Percentiles rank a stretch among this genome's conserved stretches.
phyloP scores from a whole-genome alignment of 2,888 invertebrate genomes.

The Cosmorhoe ocellata region DNA sequence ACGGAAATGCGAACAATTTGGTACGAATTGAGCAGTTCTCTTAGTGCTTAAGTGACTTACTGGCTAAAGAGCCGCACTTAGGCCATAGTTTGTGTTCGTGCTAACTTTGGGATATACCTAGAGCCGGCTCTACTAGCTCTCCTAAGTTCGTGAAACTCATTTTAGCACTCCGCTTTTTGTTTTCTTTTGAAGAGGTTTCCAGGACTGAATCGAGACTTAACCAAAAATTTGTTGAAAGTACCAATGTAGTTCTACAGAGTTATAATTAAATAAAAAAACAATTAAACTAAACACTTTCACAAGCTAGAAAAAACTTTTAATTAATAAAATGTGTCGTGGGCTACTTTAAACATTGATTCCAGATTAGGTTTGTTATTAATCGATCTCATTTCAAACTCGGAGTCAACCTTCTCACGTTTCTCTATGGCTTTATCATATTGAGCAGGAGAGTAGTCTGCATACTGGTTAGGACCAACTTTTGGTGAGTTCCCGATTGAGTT shows the following conservation, averaged over 20 bases:
- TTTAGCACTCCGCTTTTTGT: not conserved
- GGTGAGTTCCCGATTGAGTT: slow-evolving; percentile 40
- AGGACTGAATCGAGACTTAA: too few species aligned
- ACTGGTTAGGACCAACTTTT: slow-evolving; percentile 51
- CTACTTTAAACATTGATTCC: slow-evolving; percentile 25
- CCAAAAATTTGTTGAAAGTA: too few species aligned
- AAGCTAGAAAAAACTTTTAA: too few species aligned
- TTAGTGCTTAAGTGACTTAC: slow-evolving; percentile 39
- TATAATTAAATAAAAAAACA: too few species aligned
- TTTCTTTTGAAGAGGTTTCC: not conserved
- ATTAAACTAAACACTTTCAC: too few species aligned
- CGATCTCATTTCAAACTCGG: slow-evolving; percentile 37
- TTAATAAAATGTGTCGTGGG: too few species aligned
- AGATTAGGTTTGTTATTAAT: slow-evolving; percentile 20
- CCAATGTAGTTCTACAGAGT: too few species aligned
- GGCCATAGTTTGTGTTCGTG: slow-evolving; percentile 30
- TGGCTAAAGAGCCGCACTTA: slow-evolving; percentile 31
- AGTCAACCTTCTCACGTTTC: slow-evolving; percentile 36
- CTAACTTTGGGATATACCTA: slow-evolving; percentile 24
- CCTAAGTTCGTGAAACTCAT: not conserved
- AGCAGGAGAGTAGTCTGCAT: slow-evolving; percentile 50
- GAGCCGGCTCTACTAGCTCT: not conserved
- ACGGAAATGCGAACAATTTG: slow-evolving; percentile 67
- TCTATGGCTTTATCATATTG: slow-evolving; percentile 34
- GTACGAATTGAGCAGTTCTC: slow-evolving; percentile 58